Percentiles rank a stretch among this genome's conserved stretches.
These are phyloP conservation scores for Meriones unguiculatus DNA, from an alignment of 2,113 vertebrate species.

Conservation along the genomic window DNA sequence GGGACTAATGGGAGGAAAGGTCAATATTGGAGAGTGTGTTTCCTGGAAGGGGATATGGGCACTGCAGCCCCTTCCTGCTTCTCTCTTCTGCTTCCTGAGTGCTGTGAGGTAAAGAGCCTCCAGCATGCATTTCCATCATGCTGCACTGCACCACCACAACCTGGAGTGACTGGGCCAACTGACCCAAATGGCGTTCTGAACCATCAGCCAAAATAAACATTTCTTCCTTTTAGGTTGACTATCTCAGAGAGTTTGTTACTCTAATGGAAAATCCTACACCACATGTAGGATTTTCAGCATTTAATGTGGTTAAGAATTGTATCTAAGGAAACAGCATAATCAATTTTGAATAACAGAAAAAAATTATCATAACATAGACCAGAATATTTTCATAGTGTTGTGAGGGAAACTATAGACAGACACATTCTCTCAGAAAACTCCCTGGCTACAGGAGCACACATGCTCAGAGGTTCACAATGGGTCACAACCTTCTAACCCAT, in stretches of 20 bases:
- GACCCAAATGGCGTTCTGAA: no score
- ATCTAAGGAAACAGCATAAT: neutral
- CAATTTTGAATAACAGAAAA: neutral
- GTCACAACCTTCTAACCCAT: neutral
- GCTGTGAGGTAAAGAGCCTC: no score
- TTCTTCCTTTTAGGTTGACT: neutral
- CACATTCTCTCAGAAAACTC: neutral
- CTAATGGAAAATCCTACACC: neutral
- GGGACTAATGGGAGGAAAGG: neutral
- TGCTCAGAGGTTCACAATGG: neutral
- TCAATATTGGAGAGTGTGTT: neutral
- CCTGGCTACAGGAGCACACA: neutral
- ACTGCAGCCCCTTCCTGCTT: no score
- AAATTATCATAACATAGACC: neutral
- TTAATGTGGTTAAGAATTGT: neutral
- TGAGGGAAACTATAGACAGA: neutral
- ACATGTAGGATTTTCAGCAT: neutral
- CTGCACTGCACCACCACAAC: neutral
- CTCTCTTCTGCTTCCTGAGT: neutral
- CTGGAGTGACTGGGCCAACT: neutral
- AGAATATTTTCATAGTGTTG: no score
- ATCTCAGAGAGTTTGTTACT: neutral
- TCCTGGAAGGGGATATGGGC: neutral
- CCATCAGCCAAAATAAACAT: neutral
- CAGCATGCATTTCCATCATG: neutral